Evolutionary conservation across 2,113 vertebrate genomes (phyloP).

Genomic region (Indri indri): DNA sequence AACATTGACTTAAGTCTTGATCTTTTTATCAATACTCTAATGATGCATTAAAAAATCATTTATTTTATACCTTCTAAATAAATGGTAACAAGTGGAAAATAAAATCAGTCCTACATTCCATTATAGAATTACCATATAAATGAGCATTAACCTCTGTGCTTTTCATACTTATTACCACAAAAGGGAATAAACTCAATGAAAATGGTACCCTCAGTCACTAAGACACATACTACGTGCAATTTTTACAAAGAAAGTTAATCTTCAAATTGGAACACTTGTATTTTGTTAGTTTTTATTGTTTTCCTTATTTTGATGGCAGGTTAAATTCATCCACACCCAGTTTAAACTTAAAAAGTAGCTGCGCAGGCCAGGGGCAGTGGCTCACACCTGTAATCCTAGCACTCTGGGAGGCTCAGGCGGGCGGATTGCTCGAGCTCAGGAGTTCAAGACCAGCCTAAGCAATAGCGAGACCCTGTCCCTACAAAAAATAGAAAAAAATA

Average conservation of each 20-base stretch:
- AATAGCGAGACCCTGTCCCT: too few species aligned
- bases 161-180: not conserved
- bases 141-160: not conserved
- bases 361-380: too few species aligned
- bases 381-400: too few species aligned
- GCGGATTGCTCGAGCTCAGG: too few species aligned
- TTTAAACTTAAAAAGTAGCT: not conserved
- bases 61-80: conserved; percentile 40
- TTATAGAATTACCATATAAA: not conserved
- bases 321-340: not conserved
- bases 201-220: not conserved
- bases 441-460: too few species aligned
- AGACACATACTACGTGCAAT: not conserved
- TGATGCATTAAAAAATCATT: not conserved
- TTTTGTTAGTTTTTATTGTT: not conserved
- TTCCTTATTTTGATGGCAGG: not conserved
- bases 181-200: conserved; percentile 29
- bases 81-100: conserved; percentile 42
- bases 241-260: not conserved
- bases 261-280: not conserved
- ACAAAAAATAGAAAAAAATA: too few species aligned
- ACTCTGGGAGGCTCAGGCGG: too few species aligned
- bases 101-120: not conserved
- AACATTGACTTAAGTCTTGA: conserved; percentile 20
- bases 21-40: conserved; percentile 10